Evolutionary conservation across 1,140 invertebrate species (phyloP), one percentile per base, ranked within the genome.

Genomic region (Dreissena rostriformis): DNA sequence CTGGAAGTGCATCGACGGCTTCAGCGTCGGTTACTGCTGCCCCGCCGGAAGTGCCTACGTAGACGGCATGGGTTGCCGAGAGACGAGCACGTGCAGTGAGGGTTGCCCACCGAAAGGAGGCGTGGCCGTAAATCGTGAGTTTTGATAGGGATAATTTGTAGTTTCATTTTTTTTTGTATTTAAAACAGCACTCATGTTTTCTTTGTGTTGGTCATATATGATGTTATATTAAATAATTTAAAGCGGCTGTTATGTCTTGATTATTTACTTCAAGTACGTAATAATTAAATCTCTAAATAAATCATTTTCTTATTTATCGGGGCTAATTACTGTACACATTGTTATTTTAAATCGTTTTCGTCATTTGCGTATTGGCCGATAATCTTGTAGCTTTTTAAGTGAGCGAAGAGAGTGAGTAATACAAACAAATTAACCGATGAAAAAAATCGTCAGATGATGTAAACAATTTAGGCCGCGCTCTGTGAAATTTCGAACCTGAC

Each of bases 11-110:
- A 39, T 78, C 12, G 75, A 84, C 29, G 66, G 82, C 10, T 72
- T 65, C 52, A 78, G 74, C 61, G 73, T 84, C 10, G 82, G 82
- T 1, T 66, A 84, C 49, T 84, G 82, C 39, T 84, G 82, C 53
- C 74, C 74, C 4, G 51, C 15, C 10, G 82, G 75, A 14, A 84
- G 68, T 66, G 75, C 74, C 17, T 84, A 84, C 49, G 70, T 84
- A 11, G 75, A 78, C 7, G 82, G 82, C 19, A 63, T 72, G 55
- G 82, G 74, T 11, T 84, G 82, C 70, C 22, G 77, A 19, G 75
- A 72, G 28, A 63, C 26, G 51, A 52, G 1, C 26, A 26, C n/a
- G 12, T 84, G 82, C 52, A 70, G 10, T 0, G 82, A 84, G 22
- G 66, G 55, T 0, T 84, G 82, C 49, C 81, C 81, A 15, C 81